Percentiles rank a stretch among this genome's conserved stretches.
These are phyloP conservation scores for Bettongia penicillata DNA, from an alignment of 2,113 vertebrate genomes.

Conservation along the genomic window DNA sequence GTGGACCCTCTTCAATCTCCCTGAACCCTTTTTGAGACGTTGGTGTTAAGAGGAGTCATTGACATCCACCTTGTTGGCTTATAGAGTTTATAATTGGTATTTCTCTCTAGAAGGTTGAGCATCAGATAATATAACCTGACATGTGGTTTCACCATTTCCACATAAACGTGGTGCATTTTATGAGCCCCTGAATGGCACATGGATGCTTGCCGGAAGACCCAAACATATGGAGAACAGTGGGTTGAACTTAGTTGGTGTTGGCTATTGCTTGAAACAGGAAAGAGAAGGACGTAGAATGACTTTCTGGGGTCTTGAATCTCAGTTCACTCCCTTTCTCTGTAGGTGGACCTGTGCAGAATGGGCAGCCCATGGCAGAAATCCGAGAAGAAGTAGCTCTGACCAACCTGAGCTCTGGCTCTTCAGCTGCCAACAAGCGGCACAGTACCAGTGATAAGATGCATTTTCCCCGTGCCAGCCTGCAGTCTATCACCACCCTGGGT, in stretches of 20 bases:
- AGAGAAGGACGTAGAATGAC: not conserved
- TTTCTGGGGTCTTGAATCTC: not conserved
- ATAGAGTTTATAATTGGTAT: not conserved
- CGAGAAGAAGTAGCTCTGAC: conserved; percentile 96
- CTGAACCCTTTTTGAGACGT: not conserved
- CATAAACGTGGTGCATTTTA: not conserved
- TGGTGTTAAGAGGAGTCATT: not conserved
- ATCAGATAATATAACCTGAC: not conserved
- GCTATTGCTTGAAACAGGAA: not conserved
- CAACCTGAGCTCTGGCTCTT: conserved; percentile 86
- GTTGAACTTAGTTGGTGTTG: not conserved
- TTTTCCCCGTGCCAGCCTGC: conserved; percentile 90
- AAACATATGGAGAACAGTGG: not conserved
- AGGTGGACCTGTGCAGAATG: conserved; percentile 93
- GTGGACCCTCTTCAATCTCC: not conserved
- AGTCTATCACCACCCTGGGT: conserved; percentile 97
- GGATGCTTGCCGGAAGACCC: not conserved
- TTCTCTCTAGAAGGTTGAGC: not conserved
- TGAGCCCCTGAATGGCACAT: not conserved
- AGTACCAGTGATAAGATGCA: conserved; percentile 93
- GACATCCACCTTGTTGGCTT: not conserved
- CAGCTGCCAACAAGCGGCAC: conserved; percentile 90
- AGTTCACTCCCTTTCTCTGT: conserved; percentile 5
- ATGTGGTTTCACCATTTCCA: not conserved
- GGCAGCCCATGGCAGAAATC: conserved; percentile 94